Evolutionary conservation across 1,140 invertebrate genomes (phyloP), one percentile per base, ranked within the genome.

Genomic region (Coboldia fuscipes): DNA sequence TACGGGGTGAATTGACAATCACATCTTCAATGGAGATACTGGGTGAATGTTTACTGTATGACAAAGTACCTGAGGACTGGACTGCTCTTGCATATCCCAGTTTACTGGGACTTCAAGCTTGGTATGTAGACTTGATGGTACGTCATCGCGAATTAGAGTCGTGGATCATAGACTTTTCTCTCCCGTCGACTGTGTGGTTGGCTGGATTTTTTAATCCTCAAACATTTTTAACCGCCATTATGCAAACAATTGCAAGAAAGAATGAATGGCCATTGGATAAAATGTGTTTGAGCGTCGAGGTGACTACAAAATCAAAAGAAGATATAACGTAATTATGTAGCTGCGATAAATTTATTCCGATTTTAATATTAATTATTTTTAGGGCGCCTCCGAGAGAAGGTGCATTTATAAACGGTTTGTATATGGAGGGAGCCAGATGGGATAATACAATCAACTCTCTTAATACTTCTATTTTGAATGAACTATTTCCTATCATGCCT

Each of bases 171-270:
- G 81, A 86, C 51, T 86, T 85, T 50, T 68, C 66, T 40, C 57
- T 88, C 23, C 88, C 88, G 2, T 57, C 80, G 2, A 71, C 84
- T 4, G 75, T 94, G 22, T 96, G 90, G 89, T 59, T 96, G 29
- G 83, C 76, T 6, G 89, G 89, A 6, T 85, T 96, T 47, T 96
- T 96, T 61, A 96, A 94, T 60, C 90, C 90, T 0, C 90, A 96
- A 56, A 92, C 86, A 21, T 92, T 97, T 55, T 62, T 97, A 17
- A 97, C 89, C 1, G 89, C 90, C 33, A 92, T 96, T 45, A 96
- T 94, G 88, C 90, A 96, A 59, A 84, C 83, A 56, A 92, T 86
- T 32, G 88, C 88, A 1, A 61, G 88, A n/a, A 92, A 85, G 54
- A 90, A 92, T 56, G 89, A 94, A 58, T 80, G 88, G 71, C 89